Base-by-base conservation (phyloP, 1,140 invertebrate species). In the Gonioctena quinquepunctata region DNA sequence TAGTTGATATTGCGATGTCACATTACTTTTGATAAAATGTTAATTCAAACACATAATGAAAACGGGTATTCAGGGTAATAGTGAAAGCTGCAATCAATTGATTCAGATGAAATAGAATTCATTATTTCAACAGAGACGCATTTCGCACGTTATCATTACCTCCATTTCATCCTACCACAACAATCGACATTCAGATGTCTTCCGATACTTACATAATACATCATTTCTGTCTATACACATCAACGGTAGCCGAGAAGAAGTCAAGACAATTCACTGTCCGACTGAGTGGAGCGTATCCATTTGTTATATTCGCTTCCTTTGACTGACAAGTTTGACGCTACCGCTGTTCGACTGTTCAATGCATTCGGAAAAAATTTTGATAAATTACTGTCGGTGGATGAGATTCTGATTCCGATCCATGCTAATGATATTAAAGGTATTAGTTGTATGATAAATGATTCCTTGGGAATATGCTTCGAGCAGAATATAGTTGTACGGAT, bases 281-380 rank as follows among this genome's bases (percentile, higher is more conserved):
- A 67, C 52, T 21, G 66, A 33, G 66, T 60, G 52, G 26, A 57
- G 11, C 27, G 54, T 54, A 21, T 33, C 42, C 66, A 67, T 67
- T 67, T 67, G 66, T 67, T 60, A 67, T 22, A 25, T 25, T 28
- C 22, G 48, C 49, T 49, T 66, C 13, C 48, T 66, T 42, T 67
- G 66, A 67, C 54, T 67, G 66, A 67, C 66, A 67, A 52, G 27
- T 67, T 67, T 33, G 66, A 67, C 54, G 66, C 66, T 67, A 67
- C 66, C 66, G 56, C 66, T 22, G 19, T 21, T 21, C 21, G 49
- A 49, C 66, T 22, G 19, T 21, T 21, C 21, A 48, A 49, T 66
- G 63, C 49, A 49, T 26, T 28, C 50, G 8, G 19, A 54, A 67
- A 59, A 57, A 60, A 59, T 25, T 8, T 60, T 67, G 66, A 67